Conservation (phyloP, 2,888 invertebrate genomes). For the Encarsia formosa region DNA sequence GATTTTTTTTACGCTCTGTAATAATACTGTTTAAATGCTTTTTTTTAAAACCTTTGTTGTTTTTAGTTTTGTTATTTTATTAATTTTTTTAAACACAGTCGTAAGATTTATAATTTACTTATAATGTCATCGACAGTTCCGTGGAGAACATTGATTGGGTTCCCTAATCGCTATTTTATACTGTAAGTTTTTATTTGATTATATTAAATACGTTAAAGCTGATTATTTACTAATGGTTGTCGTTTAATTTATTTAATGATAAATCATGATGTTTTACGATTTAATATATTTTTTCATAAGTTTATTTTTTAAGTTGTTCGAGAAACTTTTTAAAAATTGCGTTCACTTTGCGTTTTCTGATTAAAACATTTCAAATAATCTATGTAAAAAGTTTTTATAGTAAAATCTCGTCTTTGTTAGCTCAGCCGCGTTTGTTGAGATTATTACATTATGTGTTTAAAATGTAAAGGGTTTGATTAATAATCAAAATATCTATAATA, state of each 20-base stretch:
- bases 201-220: conserved; percentile 19
- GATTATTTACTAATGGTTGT: conserved; percentile 18
- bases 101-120: conserved; percentile 18
- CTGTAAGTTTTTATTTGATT: conserved; percentile 28
- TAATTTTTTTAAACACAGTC: conserved; percentile 19
- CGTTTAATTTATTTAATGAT: conserved; percentile 20
- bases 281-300: conserved; percentile 13
- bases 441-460: conserved; percentile 24
- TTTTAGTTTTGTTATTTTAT: conserved; percentile 18
- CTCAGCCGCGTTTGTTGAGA: conserved; percentile 17
- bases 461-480: not conserved
- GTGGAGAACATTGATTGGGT: conserved; percentile 28
- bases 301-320: conserved; percentile 21
- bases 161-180: conserved; percentile 23
- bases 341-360: conserved; percentile 21
- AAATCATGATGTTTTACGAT: conserved; percentile 9
- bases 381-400: conserved; percentile 18
- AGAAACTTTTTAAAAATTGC: conserved; percentile 17
- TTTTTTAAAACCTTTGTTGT: no score
- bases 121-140: conserved; percentile 21
- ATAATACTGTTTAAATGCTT: no score
- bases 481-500: no score
- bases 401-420: not conserved
- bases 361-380: conserved; percentile 15
- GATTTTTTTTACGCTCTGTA: no score